These are phyloP conservation scores for Thumatha senex DNA, from an alignment of 2,888 invertebrate species.

Conservation along the genomic window DNA sequence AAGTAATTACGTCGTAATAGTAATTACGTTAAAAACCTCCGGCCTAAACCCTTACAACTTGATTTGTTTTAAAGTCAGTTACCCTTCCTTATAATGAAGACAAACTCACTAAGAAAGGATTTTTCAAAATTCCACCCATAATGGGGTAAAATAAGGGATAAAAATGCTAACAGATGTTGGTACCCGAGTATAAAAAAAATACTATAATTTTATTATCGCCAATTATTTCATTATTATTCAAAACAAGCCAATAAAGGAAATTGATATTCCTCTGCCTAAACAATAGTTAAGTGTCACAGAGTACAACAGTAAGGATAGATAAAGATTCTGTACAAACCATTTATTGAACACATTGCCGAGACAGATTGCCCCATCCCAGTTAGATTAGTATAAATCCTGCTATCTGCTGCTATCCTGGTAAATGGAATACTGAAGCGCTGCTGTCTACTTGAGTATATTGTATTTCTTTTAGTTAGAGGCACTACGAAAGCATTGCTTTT, in stretches of 20 bases:
- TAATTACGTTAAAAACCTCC: too few relatives aligned
- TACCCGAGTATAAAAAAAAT: neutral
- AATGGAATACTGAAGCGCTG: conserved; percentile 31
- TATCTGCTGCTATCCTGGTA: conserved; percentile 20
- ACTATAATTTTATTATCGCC: neutral
- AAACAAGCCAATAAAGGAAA: neutral
- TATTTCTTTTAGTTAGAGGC: neutral
- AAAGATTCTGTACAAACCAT: conserved; percentile 4
- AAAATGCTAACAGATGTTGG: too few relatives aligned
- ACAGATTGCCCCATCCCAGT: conserved; percentile 30
- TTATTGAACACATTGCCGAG: conserved; percentile 10
- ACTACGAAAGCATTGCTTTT: too few relatives aligned
- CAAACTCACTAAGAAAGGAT: too few relatives aligned
- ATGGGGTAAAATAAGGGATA: too few relatives aligned
- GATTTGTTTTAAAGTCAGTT: too few relatives aligned
- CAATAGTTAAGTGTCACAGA: too few relatives aligned
- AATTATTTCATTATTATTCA: neutral
- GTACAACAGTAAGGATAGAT: neutral
- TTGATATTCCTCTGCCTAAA: neutral
- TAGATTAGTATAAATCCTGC: conserved; percentile 36
- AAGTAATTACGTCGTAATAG: too few relatives aligned
- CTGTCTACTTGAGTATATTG: conserved; percentile 14
- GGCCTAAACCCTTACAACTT: too few relatives aligned
- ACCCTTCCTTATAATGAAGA: too few relatives aligned
- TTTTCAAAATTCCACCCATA: too few relatives aligned